Percentiles rank a stretch among this genome's conserved stretches.
These are phyloP conservation scores for Silurus meridionalis DNA, from an alignment of 2,113 vertebrate species.

Conservation along the genomic window DNA sequence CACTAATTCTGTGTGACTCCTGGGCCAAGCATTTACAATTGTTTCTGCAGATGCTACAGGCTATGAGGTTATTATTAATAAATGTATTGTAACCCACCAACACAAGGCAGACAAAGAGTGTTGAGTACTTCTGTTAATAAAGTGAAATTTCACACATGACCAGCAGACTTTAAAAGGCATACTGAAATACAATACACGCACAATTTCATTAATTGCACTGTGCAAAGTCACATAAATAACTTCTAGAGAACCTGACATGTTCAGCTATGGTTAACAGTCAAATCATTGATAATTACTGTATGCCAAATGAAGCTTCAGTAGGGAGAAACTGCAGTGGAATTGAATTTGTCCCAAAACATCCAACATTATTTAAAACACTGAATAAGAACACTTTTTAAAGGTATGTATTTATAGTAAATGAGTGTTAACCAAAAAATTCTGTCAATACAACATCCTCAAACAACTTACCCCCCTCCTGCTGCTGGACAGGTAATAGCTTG, in stretches of 20 bases:
- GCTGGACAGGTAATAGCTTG: neutral
- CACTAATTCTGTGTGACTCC: neutral
- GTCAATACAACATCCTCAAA: neutral
- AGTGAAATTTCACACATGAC: neutral
- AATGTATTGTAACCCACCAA: neutral
- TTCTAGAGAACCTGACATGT: constrained; percentile 17
- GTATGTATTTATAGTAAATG: neutral
- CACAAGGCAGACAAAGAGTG: neutral
- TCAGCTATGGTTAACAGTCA: constrained; percentile 15
- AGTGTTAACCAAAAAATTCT: neutral
- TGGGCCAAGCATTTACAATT: neutral
- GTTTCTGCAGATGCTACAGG: neutral
- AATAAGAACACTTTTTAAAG: neutral
- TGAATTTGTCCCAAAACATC: neutral
- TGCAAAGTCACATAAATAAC: constrained; percentile 42
- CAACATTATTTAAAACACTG: neutral
- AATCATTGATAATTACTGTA: neutral
- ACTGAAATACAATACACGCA: neutral
- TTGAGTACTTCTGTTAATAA: neutral
- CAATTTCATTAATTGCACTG: constrained; percentile 9
- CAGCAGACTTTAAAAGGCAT: neutral
- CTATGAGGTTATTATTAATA: neutral
- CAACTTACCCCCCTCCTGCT: neutral
- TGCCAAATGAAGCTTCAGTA: neutral
- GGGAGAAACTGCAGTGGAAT: neutral